Percentiles rank a stretch among this genome's conserved stretches.
Evolutionary conservation across 1,140 invertebrate genomes (phyloP).

Genomic region (Phenacoccus solenopsis): DNA sequence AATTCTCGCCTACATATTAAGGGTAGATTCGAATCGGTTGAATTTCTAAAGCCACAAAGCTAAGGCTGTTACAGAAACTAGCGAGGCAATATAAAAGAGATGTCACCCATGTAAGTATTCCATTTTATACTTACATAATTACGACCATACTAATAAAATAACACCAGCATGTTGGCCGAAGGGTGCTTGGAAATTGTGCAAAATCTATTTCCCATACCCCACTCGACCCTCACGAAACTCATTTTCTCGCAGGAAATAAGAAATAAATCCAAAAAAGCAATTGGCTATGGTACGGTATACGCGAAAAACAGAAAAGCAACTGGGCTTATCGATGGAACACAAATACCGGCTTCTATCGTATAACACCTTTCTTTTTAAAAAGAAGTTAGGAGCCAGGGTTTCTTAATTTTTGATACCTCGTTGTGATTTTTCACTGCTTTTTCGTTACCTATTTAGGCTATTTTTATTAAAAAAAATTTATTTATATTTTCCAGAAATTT

Average conservation of each 20-base stretch:
- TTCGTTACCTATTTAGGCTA: too few species aligned
- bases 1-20: too few species aligned
- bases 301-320: background rate
- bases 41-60: background rate
- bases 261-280: background rate
- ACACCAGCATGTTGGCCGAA: background rate
- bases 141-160: background rate
- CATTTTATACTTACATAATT: background rate
- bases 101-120: slow-evolving; percentile 1
- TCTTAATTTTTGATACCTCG: background rate
- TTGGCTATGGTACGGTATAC: background rate
- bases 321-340: background rate
- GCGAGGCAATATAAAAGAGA: background rate
- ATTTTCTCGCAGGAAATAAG: slow-evolving; percentile 1
- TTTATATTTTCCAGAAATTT: too few species aligned
- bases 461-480: too few species aligned
- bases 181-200: background rate
- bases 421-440: background rate
- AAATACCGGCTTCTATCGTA: background rate
- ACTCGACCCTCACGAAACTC: background rate
- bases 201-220: background rate
- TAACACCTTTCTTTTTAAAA: background rate
- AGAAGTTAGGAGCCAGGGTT: background rate
- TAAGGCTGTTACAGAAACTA: background rate
- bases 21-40: background rate